Percentiles rank a stretch among this genome's conserved stretches.
Evolutionary conservation across 53 echinoderm and acorn worm species (phyloP).

Genomic region (Temnopleurus reevesii): DNA sequence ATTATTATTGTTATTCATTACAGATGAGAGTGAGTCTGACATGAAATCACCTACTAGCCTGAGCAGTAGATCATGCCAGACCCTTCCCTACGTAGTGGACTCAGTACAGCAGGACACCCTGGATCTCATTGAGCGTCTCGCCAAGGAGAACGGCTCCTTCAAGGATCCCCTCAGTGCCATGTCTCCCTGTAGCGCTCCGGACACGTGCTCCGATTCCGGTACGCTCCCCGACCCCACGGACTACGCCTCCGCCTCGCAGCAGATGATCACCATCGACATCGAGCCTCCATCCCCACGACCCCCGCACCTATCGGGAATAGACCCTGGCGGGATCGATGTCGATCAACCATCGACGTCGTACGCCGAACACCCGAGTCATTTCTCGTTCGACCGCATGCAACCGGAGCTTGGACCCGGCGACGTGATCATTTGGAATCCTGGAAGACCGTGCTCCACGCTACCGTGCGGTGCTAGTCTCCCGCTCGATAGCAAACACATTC

Average conservation of each 20-base stretch:
- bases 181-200: neutral
- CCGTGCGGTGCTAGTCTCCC: conserved; percentile 12
- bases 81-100: conserved; percentile 72
- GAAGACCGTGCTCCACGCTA: neutral
- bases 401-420: conserved; percentile 58
- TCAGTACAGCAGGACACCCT: conserved; percentile 70
- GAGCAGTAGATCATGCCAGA: conserved; percentile 78
- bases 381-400: conserved; percentile 36
- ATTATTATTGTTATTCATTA: no score
- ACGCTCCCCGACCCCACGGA: conserved; percentile 21
- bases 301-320: conserved; percentile 36
- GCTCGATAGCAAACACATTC: conserved; percentile 45
- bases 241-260: conserved; percentile 48
- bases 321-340: neutral
- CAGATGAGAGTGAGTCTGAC: conserved; percentile 52
- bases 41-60: conserved; percentile 52
- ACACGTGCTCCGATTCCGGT: conserved; percentile 59
- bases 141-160: conserved; percentile 41
- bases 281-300: conserved; percentile 58
- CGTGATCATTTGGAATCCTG: conserved; percentile 77
- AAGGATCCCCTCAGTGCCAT: conserved; percentile 17
- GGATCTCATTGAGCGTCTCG: conserved; percentile 71
- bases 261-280: conserved; percentile 68
- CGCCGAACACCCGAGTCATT: conserved; percentile 38
- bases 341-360: conserved; percentile 73